These are phyloP conservation scores for Stenichneumon culpator DNA, from an alignment of 2,888 invertebrate species.

Conservation along the genomic window DNA sequence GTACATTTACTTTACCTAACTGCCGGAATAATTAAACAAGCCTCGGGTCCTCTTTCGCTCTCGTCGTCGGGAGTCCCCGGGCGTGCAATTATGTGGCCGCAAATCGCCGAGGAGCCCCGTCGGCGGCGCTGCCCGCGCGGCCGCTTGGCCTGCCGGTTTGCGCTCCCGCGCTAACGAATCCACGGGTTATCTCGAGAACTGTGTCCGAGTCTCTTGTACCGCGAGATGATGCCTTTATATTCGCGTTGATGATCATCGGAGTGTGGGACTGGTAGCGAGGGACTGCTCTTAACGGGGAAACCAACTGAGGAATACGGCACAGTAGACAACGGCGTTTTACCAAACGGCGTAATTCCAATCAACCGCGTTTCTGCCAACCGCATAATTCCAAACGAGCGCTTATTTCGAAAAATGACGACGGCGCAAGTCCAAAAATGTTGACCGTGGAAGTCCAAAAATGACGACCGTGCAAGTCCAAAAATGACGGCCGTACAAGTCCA, in stretches of 20 bases:
- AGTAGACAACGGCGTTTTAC: too few species aligned
- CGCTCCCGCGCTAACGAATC: conserved; percentile 15
- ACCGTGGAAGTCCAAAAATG: too few species aligned
- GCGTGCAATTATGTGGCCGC: conserved; percentile 60
- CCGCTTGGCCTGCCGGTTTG: neutral
- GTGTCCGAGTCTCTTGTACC: neutral
- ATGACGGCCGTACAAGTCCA: too few species aligned
- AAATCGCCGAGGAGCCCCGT: conserved; percentile 59
- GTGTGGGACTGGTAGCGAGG: neutral
- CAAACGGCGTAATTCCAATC: too few species aligned
- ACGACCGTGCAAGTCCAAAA: too few species aligned
- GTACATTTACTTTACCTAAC: conserved; percentile 77
- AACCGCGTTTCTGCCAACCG: too few species aligned
- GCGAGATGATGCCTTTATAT: neutral
- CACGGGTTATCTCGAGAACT: neutral
- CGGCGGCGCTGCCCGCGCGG: conserved; percentile 35
- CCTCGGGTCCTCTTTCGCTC: conserved; percentile 60
- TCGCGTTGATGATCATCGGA: neutral
- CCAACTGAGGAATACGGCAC: too few species aligned
- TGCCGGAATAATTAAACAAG: conserved; percentile 78
- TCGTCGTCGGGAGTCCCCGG: conserved; percentile 38
- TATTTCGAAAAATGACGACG: too few species aligned
- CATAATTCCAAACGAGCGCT: too few species aligned
- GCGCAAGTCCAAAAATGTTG: too few species aligned
- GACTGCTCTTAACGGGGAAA: neutral